These are phyloP conservation scores for Caenorhabditis briggsae DNA, from an alignment of 1,140 invertebrate genomes.

Conservation along the genomic window DNA sequence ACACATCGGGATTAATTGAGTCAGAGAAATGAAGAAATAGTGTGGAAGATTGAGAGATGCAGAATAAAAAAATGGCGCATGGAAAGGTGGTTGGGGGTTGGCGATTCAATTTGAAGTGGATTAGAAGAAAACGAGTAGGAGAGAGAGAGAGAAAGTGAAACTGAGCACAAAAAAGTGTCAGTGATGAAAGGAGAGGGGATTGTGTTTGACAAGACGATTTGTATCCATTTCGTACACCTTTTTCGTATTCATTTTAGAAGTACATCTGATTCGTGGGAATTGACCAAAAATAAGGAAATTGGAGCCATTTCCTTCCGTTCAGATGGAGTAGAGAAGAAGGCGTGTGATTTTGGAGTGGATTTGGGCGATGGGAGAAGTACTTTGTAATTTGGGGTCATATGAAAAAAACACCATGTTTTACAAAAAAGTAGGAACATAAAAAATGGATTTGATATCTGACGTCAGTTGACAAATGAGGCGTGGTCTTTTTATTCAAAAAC, in stretches of 20 bases:
- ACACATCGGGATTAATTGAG: conserved; percentile 51
- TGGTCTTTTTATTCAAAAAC: no score
- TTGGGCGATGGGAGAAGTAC: no score
- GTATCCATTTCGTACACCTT: conserved; percentile 10
- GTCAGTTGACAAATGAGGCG: no score
- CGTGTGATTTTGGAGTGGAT: no score
- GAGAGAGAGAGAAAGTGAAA: conserved; percentile 7
- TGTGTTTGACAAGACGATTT: conserved; percentile 10
- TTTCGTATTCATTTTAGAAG: not conserved
- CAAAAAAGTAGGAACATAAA: no score
- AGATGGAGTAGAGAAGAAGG: no score
- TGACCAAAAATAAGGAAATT: not conserved
- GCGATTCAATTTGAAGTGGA: conserved; percentile 52
- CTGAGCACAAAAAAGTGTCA: conserved; percentile 35
- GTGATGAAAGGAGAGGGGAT: not conserved
- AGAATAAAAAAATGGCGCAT: not conserved
- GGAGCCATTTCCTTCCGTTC: no score
- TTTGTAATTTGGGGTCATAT: no score
- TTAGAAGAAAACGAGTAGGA: not conserved
- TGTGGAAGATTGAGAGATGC: not conserved
- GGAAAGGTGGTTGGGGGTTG: not conserved
- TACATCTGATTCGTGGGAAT: not conserved
- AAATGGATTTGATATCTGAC: no score
- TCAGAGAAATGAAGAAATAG: conserved; percentile 4
- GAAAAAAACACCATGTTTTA: no score